Evolutionary conservation across 1,140 invertebrate species (phyloP).

Genomic region (Drosophila azteca): DNA sequence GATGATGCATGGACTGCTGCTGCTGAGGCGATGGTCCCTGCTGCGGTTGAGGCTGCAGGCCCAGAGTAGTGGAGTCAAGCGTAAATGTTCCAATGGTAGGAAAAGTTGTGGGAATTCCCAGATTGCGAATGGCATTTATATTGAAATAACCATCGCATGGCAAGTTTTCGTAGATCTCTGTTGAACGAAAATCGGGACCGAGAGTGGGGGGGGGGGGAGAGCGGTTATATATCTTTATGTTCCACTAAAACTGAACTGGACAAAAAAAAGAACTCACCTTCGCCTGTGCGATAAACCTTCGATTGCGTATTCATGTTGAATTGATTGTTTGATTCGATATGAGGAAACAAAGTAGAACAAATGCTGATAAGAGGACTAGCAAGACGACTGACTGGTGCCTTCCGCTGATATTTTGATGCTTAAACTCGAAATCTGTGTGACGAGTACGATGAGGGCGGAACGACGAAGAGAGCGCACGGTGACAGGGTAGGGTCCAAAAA

Average conservation of each 20-base stretch:
- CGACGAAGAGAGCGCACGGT: conserved; percentile 40
- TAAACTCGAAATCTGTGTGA: conserved; percentile 39
- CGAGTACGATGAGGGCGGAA: conserved; percentile 28
- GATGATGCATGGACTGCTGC: conserved; percentile 43
- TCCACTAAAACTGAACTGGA: neutral
- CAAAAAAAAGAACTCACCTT: conserved; percentile 54
- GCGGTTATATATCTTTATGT: neutral
- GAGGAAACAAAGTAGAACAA: conserved; percentile 39
- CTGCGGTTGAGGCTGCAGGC: conserved; percentile 58
- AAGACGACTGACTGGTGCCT: conserved; percentile 59
- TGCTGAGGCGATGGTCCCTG: conserved; percentile 51
- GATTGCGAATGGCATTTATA: conserved; percentile 80
- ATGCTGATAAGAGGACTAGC: conserved; percentile 74
- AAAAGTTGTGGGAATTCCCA: conserved; percentile 80
- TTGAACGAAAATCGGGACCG: neutral
- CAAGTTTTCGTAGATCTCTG: conserved; percentile 82
- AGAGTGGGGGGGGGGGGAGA: neutral
- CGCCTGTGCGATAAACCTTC: conserved; percentile 80
- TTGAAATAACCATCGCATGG: conserved; percentile 77
- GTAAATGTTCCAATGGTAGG: conserved; percentile 82
- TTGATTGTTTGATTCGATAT: conserved; percentile 41
- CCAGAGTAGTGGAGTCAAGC: conserved; percentile 75
- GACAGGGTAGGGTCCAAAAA: conserved; percentile 9
- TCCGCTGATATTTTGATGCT: conserved; percentile 24
- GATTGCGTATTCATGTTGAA: conserved; percentile 81